Percentiles rank a stretch among this genome's conserved stretches.
Evolutionary conservation across 2,113 vertebrate species (phyloP).

Genomic region (Ia io): DNA sequence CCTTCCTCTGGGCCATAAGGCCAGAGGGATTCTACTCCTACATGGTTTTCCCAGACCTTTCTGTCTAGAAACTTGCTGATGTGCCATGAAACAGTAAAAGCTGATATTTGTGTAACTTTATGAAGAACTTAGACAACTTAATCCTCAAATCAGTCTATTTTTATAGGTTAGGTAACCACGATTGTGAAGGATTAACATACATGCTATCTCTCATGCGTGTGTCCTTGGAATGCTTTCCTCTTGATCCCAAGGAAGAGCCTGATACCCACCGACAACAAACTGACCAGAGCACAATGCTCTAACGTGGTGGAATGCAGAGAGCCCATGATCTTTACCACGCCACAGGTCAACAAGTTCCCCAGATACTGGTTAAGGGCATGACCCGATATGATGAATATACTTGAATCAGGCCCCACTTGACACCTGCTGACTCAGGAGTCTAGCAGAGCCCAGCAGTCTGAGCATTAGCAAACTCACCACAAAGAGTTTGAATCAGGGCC

Average conservation of each 20-base stretch:
- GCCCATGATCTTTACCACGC: neutral
- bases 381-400: neutral
- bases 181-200: neutral
- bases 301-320: neutral
- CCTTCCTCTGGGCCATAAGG: neutral
- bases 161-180: neutral
- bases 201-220: neutral
- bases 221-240: neutral
- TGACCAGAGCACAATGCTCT: neutral
- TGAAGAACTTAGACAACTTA: slow-evolving; percentile 31
- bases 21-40: neutral
- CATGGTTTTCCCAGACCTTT: neutral
- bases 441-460: too few species aligned
- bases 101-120: neutral
- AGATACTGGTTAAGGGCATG: neutral
- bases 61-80: neutral
- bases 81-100: neutral
- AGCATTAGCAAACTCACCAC: too few species aligned
- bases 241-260: neutral
- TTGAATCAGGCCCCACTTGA: too few species aligned
- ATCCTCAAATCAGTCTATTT: neutral
- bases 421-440: too few species aligned
- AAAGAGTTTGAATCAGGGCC: neutral
- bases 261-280: neutral
- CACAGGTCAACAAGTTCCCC: neutral